Evolutionary conservation across 2,888 invertebrate genomes (phyloP).

Genomic region (Periphyllus acericola): DNA sequence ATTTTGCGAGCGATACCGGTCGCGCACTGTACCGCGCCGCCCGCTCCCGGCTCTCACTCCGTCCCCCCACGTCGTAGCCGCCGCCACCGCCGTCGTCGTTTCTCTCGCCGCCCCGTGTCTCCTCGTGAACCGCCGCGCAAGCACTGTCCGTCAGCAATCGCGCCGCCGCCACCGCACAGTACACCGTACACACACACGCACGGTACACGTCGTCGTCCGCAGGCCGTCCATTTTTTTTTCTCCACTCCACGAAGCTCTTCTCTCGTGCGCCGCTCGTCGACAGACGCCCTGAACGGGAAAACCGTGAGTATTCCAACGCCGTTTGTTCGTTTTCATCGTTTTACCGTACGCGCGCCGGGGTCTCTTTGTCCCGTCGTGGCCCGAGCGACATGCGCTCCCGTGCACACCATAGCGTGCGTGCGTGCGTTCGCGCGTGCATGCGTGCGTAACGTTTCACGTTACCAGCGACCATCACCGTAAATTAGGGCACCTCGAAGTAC

Average conservation of each 20-base stretch:
- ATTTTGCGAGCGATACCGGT: constrained; percentile 19
- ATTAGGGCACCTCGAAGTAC: not conserved
- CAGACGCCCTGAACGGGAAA: not conserved
- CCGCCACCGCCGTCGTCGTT: not conserved
- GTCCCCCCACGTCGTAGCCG: not conserved
- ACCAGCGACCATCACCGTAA: not conserved
- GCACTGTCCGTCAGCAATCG: not conserved
- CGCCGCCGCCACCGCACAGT: not conserved
- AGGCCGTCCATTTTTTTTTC: constrained; percentile 1
- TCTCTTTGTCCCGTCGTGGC: not conserved
- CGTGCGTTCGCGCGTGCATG: not conserved
- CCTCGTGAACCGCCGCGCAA: not conserved
- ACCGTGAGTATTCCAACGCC: not conserved
- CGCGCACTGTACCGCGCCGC: not conserved
- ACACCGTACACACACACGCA: not conserved
- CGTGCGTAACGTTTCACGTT: not conserved
- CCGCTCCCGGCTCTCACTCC: not conserved
- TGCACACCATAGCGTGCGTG: not conserved
- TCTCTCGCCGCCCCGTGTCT: not conserved
- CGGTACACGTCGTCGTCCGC: not conserved
- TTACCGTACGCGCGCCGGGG: not conserved
- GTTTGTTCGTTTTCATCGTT: not conserved
- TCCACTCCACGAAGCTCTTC: not conserved
- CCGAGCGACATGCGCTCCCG: too few relatives aligned
- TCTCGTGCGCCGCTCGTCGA: not conserved